Percentiles rank a stretch among this genome's conserved stretches.
Conservation (phyloP, 2,113 vertebrate genomes). For the Macaca nemestrina region DNA sequence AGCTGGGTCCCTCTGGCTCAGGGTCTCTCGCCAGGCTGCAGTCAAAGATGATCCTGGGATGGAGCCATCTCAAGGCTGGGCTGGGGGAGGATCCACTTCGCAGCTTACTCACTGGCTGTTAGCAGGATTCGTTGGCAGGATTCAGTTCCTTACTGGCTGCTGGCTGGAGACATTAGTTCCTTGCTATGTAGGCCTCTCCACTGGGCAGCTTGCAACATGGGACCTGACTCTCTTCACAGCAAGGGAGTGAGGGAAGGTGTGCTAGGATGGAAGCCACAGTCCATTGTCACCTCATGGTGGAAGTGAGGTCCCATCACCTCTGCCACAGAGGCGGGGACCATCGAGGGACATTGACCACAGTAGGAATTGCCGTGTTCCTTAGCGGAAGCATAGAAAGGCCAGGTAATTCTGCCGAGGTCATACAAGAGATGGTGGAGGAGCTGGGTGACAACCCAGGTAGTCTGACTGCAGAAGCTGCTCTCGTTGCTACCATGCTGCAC, state of each 20-base stretch:
- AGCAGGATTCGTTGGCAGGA: neutral
- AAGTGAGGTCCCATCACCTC: neutral
- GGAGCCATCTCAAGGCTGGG: neutral
- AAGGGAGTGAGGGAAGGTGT: neutral
- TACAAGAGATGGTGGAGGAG: neutral
- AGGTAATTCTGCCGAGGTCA: neutral
- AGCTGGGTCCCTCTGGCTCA: neutral
- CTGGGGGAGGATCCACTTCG: too few relatives aligned
- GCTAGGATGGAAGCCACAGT: neutral
- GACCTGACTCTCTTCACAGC: neutral
- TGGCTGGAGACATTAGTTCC: neutral
- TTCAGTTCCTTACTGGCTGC: neutral
- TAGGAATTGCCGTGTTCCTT: neutral
- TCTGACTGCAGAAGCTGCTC: neutral
- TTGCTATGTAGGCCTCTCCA: neutral
- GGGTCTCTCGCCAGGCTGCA: neutral
- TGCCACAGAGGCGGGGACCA: neutral
- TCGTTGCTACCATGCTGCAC: rapidly evolving
- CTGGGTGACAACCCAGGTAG: neutral
- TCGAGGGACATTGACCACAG: rapidly evolving
- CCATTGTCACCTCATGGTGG: neutral
- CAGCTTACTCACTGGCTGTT: neutral
- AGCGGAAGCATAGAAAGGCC: too few relatives aligned
- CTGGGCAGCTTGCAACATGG: neutral
- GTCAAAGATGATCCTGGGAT: neutral